These are phyloP conservation scores for Masticophis lateralis DNA, from an alignment of 2,797 vertebrate species.

Conservation along the genomic window DNA sequence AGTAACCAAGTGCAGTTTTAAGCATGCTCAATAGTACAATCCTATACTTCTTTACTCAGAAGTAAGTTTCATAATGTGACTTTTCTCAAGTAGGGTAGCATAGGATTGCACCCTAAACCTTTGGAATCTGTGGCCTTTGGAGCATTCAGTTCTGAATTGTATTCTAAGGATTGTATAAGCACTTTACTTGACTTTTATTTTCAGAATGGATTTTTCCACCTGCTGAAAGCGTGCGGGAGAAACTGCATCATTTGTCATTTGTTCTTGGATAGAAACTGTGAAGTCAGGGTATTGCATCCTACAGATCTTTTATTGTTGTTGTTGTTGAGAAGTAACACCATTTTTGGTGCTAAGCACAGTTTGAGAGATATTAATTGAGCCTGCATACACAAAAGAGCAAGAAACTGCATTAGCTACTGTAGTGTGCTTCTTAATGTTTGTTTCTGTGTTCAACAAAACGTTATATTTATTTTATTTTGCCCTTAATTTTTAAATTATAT, in stretches of 20 bases:
- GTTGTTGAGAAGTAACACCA: conserved; percentile 17
- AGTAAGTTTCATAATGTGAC: not conserved
- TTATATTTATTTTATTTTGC: conserved; percentile 40
- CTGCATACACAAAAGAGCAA: conserved; percentile 21
- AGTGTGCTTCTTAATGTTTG: conserved; percentile 33
- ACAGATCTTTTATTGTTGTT: not conserved
- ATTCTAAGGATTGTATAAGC: conserved; percentile 37
- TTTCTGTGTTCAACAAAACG: conserved; percentile 24
- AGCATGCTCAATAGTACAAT: not conserved
- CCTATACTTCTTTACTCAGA: not conserved
- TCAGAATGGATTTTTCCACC: conserved; percentile 36
- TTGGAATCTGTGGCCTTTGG: not conserved
- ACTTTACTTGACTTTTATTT: conserved; percentile 44
- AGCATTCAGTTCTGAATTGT: not conserved
- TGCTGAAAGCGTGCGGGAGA: conserved; percentile 33
- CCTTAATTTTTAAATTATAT: conserved; percentile 56
- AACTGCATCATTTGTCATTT: conserved; percentile 24
- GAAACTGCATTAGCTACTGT: conserved; percentile 32
- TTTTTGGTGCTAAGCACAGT: not conserved
- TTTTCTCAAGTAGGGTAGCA: not conserved
- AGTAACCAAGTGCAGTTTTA: not conserved
- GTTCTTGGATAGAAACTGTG: conserved; percentile 15
- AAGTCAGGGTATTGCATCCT: conserved; percentile 33
- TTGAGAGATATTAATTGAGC: conserved; percentile 14
- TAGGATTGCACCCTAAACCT: not conserved